These are phyloP conservation scores for Cephalotes varians DNA, from an alignment of 2,888 invertebrate species.

Conservation along the genomic window DNA sequence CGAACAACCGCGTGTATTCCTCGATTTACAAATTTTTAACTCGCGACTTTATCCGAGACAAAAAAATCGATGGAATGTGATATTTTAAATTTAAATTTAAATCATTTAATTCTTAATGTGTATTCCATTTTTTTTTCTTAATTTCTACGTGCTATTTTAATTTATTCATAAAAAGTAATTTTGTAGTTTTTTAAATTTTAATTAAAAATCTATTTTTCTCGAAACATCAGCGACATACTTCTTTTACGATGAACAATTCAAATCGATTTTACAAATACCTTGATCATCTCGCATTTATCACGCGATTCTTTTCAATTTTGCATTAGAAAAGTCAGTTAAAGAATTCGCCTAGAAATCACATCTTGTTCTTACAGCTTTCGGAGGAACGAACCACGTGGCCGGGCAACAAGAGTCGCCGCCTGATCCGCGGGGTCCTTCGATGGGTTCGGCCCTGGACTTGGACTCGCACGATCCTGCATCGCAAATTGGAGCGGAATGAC, in stretches of 20 bases:
- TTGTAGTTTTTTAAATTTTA: not conserved
- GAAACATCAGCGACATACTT: too few species aligned
- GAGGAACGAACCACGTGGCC: not conserved
- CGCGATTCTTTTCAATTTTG: not conserved
- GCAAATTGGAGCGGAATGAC: constrained; percentile 60
- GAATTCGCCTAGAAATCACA: not conserved
- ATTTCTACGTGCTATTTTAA: not conserved
- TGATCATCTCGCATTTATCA: not conserved
- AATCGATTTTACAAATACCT: not conserved
- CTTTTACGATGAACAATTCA: not conserved
- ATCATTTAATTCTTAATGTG: not conserved
- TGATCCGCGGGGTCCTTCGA: constrained; percentile 29
- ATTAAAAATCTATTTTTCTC: not conserved
- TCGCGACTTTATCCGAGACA: not conserved
- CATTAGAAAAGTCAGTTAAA: not conserved
- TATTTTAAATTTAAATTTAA: not conserved
- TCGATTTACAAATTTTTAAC: not conserved
- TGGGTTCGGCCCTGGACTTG: constrained; percentile 42
- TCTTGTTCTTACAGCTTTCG: constrained; percentile 19
- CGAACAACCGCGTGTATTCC: not conserved
- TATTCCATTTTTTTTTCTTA: not conserved
- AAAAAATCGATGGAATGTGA: not conserved
- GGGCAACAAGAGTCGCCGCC: not conserved
- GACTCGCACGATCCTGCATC: constrained; percentile 49
- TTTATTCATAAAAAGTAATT: not conserved